phyloP scores from a whole-genome alignment of 1,140 invertebrate genomes.

The Vollenhovia emeryi region DNA sequence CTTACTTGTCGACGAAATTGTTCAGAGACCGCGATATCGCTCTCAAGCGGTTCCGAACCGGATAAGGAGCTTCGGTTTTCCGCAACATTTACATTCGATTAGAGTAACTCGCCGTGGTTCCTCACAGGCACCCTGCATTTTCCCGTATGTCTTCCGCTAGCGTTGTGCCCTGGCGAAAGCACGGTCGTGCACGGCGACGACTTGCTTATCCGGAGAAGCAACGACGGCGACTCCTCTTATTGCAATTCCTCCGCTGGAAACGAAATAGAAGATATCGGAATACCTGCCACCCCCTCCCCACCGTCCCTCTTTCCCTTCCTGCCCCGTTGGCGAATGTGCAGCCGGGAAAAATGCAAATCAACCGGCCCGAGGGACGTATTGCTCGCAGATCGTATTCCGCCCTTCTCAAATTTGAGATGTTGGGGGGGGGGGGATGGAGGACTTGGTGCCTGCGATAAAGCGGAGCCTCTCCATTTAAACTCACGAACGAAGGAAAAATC shows the following conservation, averaged over 20 bases:
- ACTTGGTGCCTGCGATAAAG: slow-evolving; percentile 6
- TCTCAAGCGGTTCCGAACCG: slow-evolving; percentile 62
- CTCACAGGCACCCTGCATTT: slow-evolving; percentile 21
- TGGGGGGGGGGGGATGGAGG: too few species aligned
- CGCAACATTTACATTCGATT: slow-evolving; percentile 82
- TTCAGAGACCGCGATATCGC: slow-evolving; percentile 54
- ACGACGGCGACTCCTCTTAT: slow-evolving; percentile 69
- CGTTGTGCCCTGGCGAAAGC: slow-evolving; percentile 52
- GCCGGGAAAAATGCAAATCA: slow-evolving; percentile 74
- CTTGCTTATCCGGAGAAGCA: slow-evolving; percentile 76
- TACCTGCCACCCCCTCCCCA: slow-evolving; percentile 57
- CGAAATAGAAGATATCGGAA: slow-evolving; percentile 77
- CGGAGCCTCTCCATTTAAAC: slow-evolving; percentile 15
- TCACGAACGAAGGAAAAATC: slow-evolving; percentile 1
- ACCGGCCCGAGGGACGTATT: slow-evolving; percentile 69
- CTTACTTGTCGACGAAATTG: slow-evolving; percentile 44
- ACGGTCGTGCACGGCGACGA: slow-evolving; percentile 63
- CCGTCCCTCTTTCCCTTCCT: neutral
- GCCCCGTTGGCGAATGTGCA: slow-evolving; percentile 5
- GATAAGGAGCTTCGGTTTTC: slow-evolving; percentile 79
- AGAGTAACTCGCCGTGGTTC: slow-evolving; percentile 61
- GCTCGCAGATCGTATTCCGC: slow-evolving; percentile 55
- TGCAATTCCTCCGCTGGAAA: slow-evolving; percentile 72
- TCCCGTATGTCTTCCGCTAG: slow-evolving; percentile 41
- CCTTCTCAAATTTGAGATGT: slow-evolving; percentile 30